Evolutionary conservation across 2,113 vertebrate species (phyloP).

Genomic region (Pygoscelis antarcticus): DNA sequence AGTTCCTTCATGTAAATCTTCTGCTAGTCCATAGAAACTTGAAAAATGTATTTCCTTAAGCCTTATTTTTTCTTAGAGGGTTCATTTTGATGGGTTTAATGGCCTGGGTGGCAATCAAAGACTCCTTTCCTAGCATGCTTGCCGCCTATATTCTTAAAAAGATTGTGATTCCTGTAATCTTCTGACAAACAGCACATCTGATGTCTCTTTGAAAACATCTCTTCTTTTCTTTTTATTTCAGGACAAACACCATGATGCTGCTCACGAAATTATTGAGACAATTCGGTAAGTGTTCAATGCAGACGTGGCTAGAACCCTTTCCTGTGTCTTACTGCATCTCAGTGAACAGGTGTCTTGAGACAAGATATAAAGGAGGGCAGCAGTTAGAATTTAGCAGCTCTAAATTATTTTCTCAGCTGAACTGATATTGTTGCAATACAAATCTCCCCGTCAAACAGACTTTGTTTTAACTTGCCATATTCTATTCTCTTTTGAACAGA

Average conservation of each 20-base stretch:
- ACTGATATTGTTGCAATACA: not conserved
- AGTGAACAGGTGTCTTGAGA: not conserved
- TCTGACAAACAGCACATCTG: not conserved
- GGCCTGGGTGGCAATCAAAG: not conserved
- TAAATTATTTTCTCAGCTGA: not conserved
- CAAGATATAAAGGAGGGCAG: not conserved
- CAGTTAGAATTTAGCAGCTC: not conserved
- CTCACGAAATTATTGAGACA: conserved; percentile 99
- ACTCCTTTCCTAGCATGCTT: not conserved
- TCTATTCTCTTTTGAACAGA: not conserved
- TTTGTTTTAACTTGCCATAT: not conserved
- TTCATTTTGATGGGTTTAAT: not conserved
- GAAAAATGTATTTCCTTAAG: not conserved
- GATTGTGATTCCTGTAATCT: not conserved
- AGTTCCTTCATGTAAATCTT: not conserved
- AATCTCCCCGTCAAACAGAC: not conserved
- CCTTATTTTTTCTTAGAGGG: not conserved
- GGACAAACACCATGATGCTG: conserved; percentile 99
- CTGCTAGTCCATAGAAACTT: not conserved
- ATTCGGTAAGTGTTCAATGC: conserved; percentile 84
- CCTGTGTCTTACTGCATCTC: not conserved
- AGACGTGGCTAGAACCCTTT: not conserved
- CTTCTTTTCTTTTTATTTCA: conserved; percentile 56
- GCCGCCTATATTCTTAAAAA: not conserved
- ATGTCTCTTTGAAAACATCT: not conserved